phyloP scores from a whole-genome alignment of 2,888 invertebrate genomes.

The Apotomis turbidana region DNA sequence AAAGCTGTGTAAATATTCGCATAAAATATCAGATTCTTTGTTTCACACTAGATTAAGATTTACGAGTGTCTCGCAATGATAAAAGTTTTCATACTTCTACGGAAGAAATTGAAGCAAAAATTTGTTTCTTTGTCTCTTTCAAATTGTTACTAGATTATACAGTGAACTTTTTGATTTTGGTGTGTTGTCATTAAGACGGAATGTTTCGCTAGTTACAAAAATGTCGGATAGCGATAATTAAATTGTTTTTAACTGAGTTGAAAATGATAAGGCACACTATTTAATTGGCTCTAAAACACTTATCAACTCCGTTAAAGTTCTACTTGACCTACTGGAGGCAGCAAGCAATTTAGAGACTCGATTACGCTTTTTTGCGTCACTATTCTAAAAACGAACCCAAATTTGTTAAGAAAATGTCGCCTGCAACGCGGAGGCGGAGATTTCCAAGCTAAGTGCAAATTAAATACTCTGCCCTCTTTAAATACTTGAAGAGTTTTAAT shows the following conservation, averaged over 20 bases:
- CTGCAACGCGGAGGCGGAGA: conserved; percentile 45
- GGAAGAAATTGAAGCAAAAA: conserved; percentile 3
- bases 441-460: conserved; percentile 51
- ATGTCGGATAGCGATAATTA: neutral
- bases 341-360: conserved; percentile 1
- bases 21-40: conserved; percentile 33
- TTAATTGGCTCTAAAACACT: conserved; percentile 25
- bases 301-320: conserved; percentile 9
- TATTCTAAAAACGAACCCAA: conserved; percentile 4
- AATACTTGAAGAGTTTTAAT: conserved; percentile 43
- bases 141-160: neutral
- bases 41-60: conserved; percentile 39
- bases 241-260: neutral
- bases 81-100: conserved; percentile 28
- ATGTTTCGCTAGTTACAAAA: neutral
- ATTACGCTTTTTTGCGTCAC: conserved; percentile 21
- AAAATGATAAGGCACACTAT: conserved; percentile 12
- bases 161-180: neutral
- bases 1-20: conserved; percentile 38
- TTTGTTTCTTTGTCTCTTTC: no score
- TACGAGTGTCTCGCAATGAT: conserved; percentile 19
- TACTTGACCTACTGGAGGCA: neutral
- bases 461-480: conserved; percentile 50
- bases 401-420: conserved; percentile 46
- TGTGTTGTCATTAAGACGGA: neutral